Evolutionary conservation across 2,797 vertebrate species (phyloP).

Genomic region (Chromobotia macracanthus): DNA sequence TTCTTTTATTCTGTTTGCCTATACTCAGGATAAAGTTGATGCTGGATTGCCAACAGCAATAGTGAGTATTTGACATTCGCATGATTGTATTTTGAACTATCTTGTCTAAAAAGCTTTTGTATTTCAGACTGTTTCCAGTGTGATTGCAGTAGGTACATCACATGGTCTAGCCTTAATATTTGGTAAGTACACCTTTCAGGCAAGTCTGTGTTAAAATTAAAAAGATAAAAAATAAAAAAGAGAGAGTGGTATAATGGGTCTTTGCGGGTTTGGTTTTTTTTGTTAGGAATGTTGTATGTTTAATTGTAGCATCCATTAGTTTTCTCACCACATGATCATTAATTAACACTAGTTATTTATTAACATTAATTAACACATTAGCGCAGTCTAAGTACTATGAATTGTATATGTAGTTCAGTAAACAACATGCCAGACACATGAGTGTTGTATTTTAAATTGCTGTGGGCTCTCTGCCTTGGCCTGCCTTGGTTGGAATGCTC

Average conservation of each 20-base stretch:
- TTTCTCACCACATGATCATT: neutral
- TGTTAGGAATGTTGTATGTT: neutral
- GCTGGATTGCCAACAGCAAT: slow-evolving; percentile 95
- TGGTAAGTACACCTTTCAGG: slow-evolving; percentile 78
- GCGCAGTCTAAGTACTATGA: neutral
- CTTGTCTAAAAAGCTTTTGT: slow-evolving; percentile 28
- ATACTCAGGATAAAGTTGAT: slow-evolving; percentile 92
- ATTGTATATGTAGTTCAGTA: neutral
- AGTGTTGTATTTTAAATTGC: slow-evolving; percentile 42
- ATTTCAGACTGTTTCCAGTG: slow-evolving; percentile 86
- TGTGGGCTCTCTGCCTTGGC: slow-evolving; percentile 74
- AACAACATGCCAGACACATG: neutral
- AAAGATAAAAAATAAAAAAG: neutral
- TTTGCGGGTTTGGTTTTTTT: neutral
- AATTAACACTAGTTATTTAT: neutral
- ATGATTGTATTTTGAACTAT: neutral
- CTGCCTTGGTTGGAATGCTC: slow-evolving; percentile 75
- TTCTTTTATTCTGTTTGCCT: slow-evolving; percentile 13
- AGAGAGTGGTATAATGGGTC: neutral
- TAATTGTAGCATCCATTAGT: neutral
- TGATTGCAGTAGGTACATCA: slow-evolving; percentile 95
- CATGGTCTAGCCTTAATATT: slow-evolving; percentile 94
- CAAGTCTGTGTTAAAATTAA: neutral
- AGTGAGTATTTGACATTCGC: slow-evolving; percentile 79
- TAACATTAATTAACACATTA: neutral